Conservation (phyloP, 2,113 vertebrate genomes). For the human (Homo sapiens) region DNA sequence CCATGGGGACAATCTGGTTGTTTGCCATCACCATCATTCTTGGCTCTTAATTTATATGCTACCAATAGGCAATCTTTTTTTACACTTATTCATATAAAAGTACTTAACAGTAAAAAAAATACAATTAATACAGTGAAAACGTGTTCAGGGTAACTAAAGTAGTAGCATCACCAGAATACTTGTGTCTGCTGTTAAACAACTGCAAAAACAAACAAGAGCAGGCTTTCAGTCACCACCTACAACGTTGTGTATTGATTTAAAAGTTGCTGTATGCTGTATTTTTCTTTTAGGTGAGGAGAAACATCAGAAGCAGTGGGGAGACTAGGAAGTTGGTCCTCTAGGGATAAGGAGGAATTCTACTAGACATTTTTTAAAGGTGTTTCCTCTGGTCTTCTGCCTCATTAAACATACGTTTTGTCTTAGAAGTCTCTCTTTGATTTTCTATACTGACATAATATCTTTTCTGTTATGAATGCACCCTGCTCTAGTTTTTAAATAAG, state of each 20-base stretch:
- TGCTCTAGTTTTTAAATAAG: neutral
- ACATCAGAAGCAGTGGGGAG: neutral
- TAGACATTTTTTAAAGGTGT: neutral
- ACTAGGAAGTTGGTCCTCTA: neutral
- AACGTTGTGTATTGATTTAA: neutral
- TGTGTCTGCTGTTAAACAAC: neutral
- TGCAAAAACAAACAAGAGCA: neutral
- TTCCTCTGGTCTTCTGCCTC: neutral
- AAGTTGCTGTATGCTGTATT: neutral
- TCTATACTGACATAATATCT: neutral
- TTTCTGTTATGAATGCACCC: neutral
- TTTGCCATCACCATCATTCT: no score
- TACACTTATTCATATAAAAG: no score
- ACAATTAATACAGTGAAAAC: neutral
- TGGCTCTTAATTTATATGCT: no score
- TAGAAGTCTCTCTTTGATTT: neutral
- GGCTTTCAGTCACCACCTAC: neutral
- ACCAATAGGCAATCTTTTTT: no score
- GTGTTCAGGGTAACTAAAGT: neutral
- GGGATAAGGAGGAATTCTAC: neutral
- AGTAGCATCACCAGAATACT: neutral
- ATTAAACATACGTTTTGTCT: neutral
- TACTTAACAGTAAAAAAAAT: neutral
- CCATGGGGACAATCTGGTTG: no score
- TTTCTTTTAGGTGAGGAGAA: neutral